Evolutionary conservation across 2,888 invertebrate genomes (phyloP).

Genomic region (Caenorhabditis sulstoni): DNA sequence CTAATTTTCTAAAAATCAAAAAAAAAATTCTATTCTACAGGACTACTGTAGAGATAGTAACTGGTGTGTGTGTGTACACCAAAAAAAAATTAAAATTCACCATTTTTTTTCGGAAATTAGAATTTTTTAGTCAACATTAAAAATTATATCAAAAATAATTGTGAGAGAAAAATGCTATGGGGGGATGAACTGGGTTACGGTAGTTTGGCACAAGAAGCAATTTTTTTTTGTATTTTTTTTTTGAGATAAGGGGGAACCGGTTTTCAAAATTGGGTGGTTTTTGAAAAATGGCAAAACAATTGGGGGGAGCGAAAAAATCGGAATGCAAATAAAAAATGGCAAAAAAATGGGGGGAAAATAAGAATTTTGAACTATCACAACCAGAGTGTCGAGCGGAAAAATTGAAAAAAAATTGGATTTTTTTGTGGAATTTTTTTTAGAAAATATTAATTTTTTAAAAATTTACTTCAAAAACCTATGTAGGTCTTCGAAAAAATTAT

Average conservation of each 20-base stretch:
- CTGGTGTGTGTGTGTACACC: background rate
- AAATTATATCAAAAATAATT: background rate
- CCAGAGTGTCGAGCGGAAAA: constrained; percentile 28
- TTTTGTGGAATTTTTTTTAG: background rate
- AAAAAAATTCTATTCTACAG: constrained; percentile 3
- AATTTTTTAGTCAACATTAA: background rate
- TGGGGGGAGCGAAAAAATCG: background rate
- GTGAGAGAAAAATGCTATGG: background rate
- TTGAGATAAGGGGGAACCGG: no score
- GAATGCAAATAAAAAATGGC: background rate
- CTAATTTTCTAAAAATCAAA: background rate
- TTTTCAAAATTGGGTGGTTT: no score
- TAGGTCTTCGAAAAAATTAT: no score
- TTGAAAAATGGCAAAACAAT: no score
- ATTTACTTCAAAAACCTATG: no score
- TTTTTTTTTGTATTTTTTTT: no score
- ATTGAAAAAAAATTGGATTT: constrained; percentile 3
- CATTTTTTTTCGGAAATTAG: no score
- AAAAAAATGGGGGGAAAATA: background rate
- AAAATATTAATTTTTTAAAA: no score
- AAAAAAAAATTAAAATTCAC: no score
- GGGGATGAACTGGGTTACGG: no score
- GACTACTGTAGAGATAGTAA: constrained; percentile 2
- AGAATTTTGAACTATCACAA: constrained; percentile 45
- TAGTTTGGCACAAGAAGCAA: no score